Percentiles rank a stretch among this genome's conserved stretches.
phyloP scores from a whole-genome alignment of 2,888 invertebrate genomes.

The Ptychoptera contaminata region DNA sequence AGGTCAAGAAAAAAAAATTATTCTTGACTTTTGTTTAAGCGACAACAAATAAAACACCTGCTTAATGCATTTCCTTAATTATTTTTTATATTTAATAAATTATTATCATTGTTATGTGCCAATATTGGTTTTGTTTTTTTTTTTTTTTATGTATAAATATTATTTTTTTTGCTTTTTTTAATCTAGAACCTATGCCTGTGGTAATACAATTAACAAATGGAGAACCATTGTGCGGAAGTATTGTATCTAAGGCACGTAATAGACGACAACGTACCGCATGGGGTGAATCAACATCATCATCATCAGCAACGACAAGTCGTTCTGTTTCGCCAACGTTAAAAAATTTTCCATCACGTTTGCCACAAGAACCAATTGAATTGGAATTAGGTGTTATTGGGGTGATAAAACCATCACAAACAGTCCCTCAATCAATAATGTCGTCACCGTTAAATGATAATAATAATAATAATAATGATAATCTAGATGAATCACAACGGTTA shows the following conservation, averaged over 20 bases:
- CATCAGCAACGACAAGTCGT: constrained; percentile 5
- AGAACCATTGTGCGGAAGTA: constrained; percentile 10
- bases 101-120: neutral
- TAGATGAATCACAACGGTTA: neutral
- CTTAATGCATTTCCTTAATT: too few relatives aligned
- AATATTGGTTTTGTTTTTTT: neutral
- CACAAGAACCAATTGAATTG: constrained; percentile 9
- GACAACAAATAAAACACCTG: too few relatives aligned
- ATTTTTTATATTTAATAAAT: too few relatives aligned
- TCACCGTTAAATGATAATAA: neutral
- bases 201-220: constrained; percentile 6
- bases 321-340: constrained; percentile 3
- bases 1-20: too few relatives aligned
- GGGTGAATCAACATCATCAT: constrained; percentile 4
- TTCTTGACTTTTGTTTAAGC: too few relatives aligned
- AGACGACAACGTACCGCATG: constrained; percentile 6
- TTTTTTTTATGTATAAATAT: too few relatives aligned
- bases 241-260: constrained; percentile 6
- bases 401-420: too few relatives aligned
- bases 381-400: constrained; percentile 7
- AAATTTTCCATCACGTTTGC: constrained; percentile 8
- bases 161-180: neutral
- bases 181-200: constrained; percentile 1
- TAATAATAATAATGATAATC: neutral
- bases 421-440: too few relatives aligned